phyloP scores from a whole-genome alignment of 2,113 vertebrate species.

The Bungarus multicinctus region DNA sequence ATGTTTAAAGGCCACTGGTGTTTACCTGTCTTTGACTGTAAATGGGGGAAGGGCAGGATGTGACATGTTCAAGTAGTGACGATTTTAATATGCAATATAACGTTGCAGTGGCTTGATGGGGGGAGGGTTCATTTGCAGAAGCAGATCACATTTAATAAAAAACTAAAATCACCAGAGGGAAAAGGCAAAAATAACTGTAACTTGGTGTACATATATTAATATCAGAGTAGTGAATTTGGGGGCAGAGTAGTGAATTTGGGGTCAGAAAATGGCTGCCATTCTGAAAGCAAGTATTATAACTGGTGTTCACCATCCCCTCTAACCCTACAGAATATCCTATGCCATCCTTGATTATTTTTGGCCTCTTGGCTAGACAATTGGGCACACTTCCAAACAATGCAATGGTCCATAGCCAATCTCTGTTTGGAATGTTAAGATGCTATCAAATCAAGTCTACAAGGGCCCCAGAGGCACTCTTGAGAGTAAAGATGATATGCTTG shows the following conservation, averaged over 20 bases:
- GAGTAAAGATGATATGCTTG: neutral
- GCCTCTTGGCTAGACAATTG: neutral
- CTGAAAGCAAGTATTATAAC: neutral
- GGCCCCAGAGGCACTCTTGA: neutral
- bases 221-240: neutral
- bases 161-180: constrained; percentile 31
- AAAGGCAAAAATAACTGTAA: constrained; percentile 33
- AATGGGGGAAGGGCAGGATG: neutral
- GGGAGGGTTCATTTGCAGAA: constrained; percentile 47
- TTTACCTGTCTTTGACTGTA: neutral
- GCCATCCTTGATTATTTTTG: neutral
- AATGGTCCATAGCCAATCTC: neutral
- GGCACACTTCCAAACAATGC: neutral
- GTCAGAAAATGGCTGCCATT: neutral
- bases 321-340: neutral
- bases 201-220: neutral
- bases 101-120: constrained; percentile 62
- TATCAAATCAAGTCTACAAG: neutral
- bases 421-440: neutral
- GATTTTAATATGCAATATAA: neutral
- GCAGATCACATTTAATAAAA: constrained; percentile 25
- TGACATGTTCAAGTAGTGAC: neutral
- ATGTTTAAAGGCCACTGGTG: neutral
- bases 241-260: neutral
- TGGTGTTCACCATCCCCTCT: neutral